Conservation (phyloP, 64 coral and sea anemone genomes). For the Montipora efflorescens region DNA sequence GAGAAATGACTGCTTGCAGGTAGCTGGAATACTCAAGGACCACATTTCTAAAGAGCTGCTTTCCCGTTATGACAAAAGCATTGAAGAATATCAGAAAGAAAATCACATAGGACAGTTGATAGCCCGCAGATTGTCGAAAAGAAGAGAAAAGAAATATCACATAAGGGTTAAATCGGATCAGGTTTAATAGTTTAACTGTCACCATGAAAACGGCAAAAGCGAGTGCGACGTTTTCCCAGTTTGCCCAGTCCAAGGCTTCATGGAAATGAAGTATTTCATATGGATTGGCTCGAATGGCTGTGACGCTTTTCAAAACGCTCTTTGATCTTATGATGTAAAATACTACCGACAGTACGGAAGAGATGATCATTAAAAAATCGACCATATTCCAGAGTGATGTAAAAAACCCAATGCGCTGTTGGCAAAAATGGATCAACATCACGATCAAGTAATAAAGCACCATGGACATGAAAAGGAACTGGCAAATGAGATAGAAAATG, state of each 20-base stretch:
- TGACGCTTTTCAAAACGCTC: neutral
- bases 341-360: neutral
- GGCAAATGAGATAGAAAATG: constrained; percentile 24
- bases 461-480: constrained; percentile 34
- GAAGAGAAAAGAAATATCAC: constrained; percentile 29
- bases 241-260: neutral
- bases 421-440: neutral
- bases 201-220: constrained; percentile 27
- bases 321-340: constrained; percentile 33
- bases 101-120: neutral
- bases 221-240: neutral
- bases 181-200: constrained; percentile 2
- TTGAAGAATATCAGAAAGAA: constrained; percentile 7
- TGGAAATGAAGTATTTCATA: constrained; percentile 31
- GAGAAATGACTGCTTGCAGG: neutral
- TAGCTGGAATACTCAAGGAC: constrained; percentile 10
- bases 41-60: neutral
- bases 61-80: constrained; percentile 12
- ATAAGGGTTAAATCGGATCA: constrained; percentile 29
- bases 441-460: constrained; percentile 19
- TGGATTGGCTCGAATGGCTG: constrained; percentile 6
- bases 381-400: constrained; percentile 34
- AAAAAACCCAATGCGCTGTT: constrained; percentile 5
- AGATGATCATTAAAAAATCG: constrained; percentile 4
- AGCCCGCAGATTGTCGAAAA: constrained; percentile 20